Evolutionary conservation across 2,113 vertebrate species (phyloP).

Genomic region (Lamprotornis superbus): DNA sequence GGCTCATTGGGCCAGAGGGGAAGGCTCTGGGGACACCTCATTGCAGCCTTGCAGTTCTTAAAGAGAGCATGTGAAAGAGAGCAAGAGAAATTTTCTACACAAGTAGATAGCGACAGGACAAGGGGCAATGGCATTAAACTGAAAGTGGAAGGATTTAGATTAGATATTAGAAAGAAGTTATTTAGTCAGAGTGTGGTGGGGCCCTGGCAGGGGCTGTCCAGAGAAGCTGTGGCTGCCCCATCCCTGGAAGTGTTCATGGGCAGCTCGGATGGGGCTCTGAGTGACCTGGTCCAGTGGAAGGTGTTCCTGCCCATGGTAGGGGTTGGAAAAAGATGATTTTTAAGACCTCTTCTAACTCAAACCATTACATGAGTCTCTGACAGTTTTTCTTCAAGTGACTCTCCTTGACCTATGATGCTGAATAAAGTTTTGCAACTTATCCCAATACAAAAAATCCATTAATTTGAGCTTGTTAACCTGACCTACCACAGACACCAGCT

Average conservation of each 20-base stretch:
- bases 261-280: neutral
- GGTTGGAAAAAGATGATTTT: rapidly evolving
- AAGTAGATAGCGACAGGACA: neutral
- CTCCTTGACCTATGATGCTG: neutral
- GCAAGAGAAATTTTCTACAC: neutral
- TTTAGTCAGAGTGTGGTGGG: neutral
- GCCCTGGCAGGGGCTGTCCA: neutral
- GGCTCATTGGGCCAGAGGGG: neutral
- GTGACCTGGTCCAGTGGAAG: neutral
- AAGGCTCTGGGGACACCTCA: neutral
- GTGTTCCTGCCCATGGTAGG: neutral
- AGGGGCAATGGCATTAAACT: neutral
- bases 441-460: neutral
- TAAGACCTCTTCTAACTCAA: neutral
- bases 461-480: neutral
- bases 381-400: neutral
- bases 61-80: neutral
- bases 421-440: neutral
- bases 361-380: neutral
- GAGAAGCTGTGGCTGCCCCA: neutral
- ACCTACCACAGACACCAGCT: neutral
- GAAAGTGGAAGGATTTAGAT: neutral
- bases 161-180: neutral
- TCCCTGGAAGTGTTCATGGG: neutral
- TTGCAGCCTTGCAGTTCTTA: neutral